Percentiles rank a stretch among this genome's conserved stretches.
phyloP scores from a whole-genome alignment of 1,140 invertebrate genomes.

The Brachionus rotundiformis region DNA sequence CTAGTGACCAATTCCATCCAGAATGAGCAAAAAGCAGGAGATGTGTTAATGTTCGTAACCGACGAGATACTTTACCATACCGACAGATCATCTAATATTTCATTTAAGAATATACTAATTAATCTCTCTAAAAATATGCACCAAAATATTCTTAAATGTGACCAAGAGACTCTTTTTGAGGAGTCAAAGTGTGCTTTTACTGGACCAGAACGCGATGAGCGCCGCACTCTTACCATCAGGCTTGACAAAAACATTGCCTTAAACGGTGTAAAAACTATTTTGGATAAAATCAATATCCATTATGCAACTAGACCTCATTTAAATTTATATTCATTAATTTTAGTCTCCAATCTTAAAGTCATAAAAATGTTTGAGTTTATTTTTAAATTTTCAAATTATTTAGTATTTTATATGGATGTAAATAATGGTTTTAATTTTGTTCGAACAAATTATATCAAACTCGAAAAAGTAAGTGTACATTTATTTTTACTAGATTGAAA shows the following conservation, averaged over 20 bases:
- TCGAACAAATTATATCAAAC: not conserved
- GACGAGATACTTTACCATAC: not conserved
- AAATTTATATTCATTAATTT: not conserved
- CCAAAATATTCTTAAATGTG: not conserved
- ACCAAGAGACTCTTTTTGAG: not conserved
- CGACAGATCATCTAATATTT: not conserved
- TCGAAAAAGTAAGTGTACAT: not conserved
- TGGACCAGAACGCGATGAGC: not conserved
- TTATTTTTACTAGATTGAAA: no score
- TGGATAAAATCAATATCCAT: not conserved
- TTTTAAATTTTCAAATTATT: conserved; percentile 33
- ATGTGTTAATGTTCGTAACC: not conserved
- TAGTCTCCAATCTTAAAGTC: conserved; percentile 15
- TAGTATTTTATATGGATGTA: not conserved
- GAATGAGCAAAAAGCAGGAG: no score
- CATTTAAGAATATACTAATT: not conserved
- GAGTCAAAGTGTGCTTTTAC: not conserved
- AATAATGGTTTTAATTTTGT: not conserved
- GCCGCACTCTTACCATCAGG: not conserved
- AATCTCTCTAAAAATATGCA: not conserved
- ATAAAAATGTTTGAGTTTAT: conserved; percentile 12
- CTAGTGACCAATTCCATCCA: conserved; percentile 1
- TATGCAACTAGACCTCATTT: conserved; percentile 32
- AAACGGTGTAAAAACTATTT: conserved; percentile 1
- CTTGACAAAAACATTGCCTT: not conserved